Evolutionary conservation across 1,140 invertebrate species (phyloP).

Genomic region (Danaus plexippus): DNA sequence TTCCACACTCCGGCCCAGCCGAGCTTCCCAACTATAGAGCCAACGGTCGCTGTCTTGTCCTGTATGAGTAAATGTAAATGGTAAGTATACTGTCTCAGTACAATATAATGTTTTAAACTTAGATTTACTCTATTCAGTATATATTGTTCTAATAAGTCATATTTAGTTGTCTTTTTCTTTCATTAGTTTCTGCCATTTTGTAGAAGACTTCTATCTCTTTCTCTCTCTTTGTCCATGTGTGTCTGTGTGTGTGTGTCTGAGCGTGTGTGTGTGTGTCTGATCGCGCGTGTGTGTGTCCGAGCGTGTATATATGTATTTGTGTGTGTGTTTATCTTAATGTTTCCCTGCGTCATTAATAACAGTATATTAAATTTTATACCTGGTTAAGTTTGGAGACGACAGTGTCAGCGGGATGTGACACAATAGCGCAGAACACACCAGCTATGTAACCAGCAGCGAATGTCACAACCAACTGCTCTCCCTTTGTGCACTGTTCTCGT

Average conservation of each 20-base stretch:
- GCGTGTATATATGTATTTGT: neutral
- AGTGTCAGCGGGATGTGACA: slow-evolving; percentile 99
- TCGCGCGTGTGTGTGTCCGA: too few species aligned
- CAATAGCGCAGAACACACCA: slow-evolving; percentile 99
- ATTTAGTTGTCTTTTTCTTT: too few species aligned
- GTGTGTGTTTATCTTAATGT: neutral
- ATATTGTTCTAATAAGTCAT: too few species aligned
- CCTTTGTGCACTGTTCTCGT: slow-evolving; percentile 90
- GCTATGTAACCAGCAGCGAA: slow-evolving; percentile 99
- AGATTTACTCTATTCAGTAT: too few species aligned
- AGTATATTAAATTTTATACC: slow-evolving; percentile 26
- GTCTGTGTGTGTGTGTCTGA: too few species aligned
- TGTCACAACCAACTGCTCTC: slow-evolving; percentile 96
- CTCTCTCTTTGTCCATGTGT: too few species aligned
- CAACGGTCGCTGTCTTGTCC: slow-evolving; percentile 64
- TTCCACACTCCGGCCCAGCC: slow-evolving; percentile 90
- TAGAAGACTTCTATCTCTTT: too few species aligned
- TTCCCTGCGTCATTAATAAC: too few species aligned
- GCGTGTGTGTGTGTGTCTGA: too few species aligned
- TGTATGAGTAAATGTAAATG: slow-evolving; percentile 19
- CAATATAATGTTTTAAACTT: too few species aligned
- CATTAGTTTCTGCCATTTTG: too few species aligned
- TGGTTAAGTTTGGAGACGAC: slow-evolving; percentile 99
- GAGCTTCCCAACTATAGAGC: slow-evolving; percentile 71
- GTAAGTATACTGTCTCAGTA: too few species aligned